Evolutionary conservation across 2,888 invertebrate genomes (phyloP), one percentile per base, ranked within the genome.

Genomic region (Sabatieria punctata): DNA sequence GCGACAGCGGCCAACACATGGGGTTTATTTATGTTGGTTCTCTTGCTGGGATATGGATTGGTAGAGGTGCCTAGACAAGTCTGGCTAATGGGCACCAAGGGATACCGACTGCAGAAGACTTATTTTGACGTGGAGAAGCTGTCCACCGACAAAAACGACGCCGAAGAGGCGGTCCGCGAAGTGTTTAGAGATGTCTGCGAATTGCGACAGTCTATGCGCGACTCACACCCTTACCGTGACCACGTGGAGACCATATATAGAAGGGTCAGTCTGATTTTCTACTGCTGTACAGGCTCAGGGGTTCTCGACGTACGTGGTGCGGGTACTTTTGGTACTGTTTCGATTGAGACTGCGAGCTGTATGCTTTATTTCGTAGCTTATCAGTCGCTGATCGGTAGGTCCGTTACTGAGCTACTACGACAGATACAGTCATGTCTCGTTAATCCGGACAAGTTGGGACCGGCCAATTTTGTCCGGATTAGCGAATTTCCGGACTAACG

Each of bases 1-100:
- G 88, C 95, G 2, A 88, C 93, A 18, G 95, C 97, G 2, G 91
- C 91, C 61, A 99, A 99, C 66, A 97, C 97, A 0, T 99, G 97
- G 97, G 97, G 97, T 48, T 72, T 99, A 45, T 89, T 95, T 66
- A 72, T 97, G 26, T 72, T 99, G 41, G 85, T 97, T 41, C 71
- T 97, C 22, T 72, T 99, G 52, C 75, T 97, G 21, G 85, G 76
- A 2, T 93, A 95, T 69, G 91, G 95, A 0, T 73, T 97, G 47
- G 93, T 99, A 0, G 93, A 95, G 71, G 84, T 97, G 2, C 75
- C 75, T 1, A 76, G 93, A 48, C 80, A 79, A 54, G 70, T 91
- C 36, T 97, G 93, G 89, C 80, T 85, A 21, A 21, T 36, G 15
- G 46, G 41, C 18, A 24, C 36, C 33, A 26, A 21, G 8, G 59